These are phyloP conservation scores for Tineola bisselliella DNA, from an alignment of 2,888 invertebrate species.

Conservation along the genomic window DNA sequence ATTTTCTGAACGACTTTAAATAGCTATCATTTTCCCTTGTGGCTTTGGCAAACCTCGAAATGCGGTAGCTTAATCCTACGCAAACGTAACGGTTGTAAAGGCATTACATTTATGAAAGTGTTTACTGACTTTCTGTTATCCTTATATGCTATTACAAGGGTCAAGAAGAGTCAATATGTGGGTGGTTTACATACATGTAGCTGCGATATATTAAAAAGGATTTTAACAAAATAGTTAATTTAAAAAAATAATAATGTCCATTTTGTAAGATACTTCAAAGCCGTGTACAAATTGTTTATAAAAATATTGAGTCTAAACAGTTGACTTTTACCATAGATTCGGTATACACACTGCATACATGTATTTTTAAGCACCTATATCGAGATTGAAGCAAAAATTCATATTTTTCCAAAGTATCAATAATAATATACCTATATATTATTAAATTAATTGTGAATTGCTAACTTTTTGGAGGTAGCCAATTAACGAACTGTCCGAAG, in stretches of 20 bases:
- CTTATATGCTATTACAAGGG: conserved; percentile 10
- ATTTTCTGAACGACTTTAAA: conserved; percentile 56
- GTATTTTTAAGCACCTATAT: too few relatives aligned
- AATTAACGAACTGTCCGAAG: conserved; percentile 41
- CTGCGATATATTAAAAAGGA: background rate
- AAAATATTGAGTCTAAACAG: too few relatives aligned
- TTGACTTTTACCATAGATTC: too few relatives aligned
- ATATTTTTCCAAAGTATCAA: too few relatives aligned
- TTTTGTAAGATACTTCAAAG: too few relatives aligned
- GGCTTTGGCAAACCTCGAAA: conserved; percentile 21
- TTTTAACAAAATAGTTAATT: too few relatives aligned
- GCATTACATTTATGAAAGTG: conserved; percentile 23
- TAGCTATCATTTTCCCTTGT: conserved; percentile 44
- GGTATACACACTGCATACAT: too few relatives aligned
- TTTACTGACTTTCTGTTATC: conserved; percentile 8
- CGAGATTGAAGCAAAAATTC: too few relatives aligned
- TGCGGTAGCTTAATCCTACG: conserved; percentile 26
- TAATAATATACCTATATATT: too few relatives aligned
- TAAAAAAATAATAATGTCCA: too few relatives aligned
- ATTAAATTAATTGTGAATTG: conserved; percentile 21
- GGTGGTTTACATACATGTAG: background rate
- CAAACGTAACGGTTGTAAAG: conserved; percentile 33
- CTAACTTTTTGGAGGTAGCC: conserved; percentile 35
- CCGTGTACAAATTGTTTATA: too few relatives aligned
- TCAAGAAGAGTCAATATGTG: conserved; percentile 2